phyloP scores from a whole-genome alignment of 1,140 invertebrate species.

The Laodelphax striatellus region DNA sequence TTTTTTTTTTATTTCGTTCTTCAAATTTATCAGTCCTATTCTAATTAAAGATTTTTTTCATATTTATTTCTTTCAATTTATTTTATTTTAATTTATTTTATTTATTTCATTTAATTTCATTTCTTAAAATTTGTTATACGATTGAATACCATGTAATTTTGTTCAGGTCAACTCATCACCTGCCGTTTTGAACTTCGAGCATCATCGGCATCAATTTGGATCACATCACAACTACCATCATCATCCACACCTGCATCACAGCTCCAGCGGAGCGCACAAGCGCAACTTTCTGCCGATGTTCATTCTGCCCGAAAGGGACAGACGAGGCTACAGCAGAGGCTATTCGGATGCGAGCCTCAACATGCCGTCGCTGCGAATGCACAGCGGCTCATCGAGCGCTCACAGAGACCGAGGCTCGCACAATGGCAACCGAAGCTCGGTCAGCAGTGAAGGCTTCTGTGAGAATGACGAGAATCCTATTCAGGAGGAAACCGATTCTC shows the following conservation, averaged over 20 bases:
- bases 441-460: constrained; percentile 91
- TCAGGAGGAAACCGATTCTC: constrained; percentile 49
- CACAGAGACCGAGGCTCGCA: too few species aligned
- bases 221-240: constrained; percentile 15
- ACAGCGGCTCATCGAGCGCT: constrained; percentile 21
- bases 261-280: neutral
- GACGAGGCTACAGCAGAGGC: neutral
- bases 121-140: too few species aligned
- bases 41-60: too few species aligned
- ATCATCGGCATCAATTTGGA: neutral
- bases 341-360: neutral
- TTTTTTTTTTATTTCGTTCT: too few species aligned
- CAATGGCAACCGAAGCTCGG: constrained; percentile 78
- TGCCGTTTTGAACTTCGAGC: constrained; percentile 50
- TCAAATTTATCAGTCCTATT: too few species aligned
- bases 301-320: too few species aligned
- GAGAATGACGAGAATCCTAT: constrained; percentile 69
- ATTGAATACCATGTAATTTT: neutral
- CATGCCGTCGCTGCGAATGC: neutral
- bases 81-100: too few species aligned
- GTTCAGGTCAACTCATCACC: constrained; percentile 62
- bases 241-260: constrained; percentile 23
- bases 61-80: too few species aligned
- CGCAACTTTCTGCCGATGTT: too few species aligned
- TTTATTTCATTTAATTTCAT: too few species aligned